phyloP scores from a whole-genome alignment of 2,113 vertebrate genomes.

The Oreochromis aureus region DNA sequence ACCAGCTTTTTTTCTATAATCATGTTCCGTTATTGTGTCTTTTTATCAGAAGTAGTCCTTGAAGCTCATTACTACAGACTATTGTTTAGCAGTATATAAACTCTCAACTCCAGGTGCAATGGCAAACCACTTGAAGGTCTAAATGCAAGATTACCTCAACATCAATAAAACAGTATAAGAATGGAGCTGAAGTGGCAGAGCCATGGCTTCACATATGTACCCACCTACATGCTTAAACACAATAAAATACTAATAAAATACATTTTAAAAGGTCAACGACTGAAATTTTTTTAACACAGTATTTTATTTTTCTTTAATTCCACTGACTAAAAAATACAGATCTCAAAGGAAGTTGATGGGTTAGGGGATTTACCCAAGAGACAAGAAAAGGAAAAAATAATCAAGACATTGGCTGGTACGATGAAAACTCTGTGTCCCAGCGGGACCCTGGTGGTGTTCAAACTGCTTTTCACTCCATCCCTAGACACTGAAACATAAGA shows the following conservation, averaged over 20 bases:
- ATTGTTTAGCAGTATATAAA: background rate
- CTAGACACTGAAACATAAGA: background rate
- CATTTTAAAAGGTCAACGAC: background rate
- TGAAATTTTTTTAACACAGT: background rate
- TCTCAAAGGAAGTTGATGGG: background rate
- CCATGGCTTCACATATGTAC: background rate
- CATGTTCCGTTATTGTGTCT: background rate
- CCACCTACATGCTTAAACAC: background rate
- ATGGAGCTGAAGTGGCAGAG: background rate
- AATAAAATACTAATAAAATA: background rate
- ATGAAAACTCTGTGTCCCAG: conserved; percentile 27
- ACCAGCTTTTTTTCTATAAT: background rate
- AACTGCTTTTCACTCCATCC: background rate
- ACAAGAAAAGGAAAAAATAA: conserved; percentile 13
- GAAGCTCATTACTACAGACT: background rate
- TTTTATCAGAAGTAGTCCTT: background rate
- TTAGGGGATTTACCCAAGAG: background rate
- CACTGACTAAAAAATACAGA: background rate
- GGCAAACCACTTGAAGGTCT: conserved; percentile 28
- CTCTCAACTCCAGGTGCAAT: conserved; percentile 1
- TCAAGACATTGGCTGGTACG: conserved; percentile 1
- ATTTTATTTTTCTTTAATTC: background rate
- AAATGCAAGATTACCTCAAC: conserved; percentile 24
- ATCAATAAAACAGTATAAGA: background rate
- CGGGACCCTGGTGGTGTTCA: background rate